Evolutionary conservation across 2,113 vertebrate species (phyloP), one percentile per base, ranked within the genome.

Genomic region (Parotia lawesii): DNA sequence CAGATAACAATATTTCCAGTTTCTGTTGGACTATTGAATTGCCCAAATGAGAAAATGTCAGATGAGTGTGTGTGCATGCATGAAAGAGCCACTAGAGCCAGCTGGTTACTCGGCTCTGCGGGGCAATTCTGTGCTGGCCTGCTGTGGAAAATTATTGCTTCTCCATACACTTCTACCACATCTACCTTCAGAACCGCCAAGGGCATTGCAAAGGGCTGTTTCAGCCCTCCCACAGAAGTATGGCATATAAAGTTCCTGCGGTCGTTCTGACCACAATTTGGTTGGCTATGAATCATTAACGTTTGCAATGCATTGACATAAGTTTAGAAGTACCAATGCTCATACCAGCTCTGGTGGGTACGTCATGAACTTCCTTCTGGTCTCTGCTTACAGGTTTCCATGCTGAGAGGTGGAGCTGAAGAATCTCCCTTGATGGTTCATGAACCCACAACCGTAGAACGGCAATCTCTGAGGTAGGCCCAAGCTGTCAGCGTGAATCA

Each of bases 281-380:
- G 1, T 15, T 75, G 25, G 4, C 35, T 64, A 18, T 54, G 33
- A 75, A 58, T 54, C 24, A 8, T 12, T 78, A 47, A 54, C 0
- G 0, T 4, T 74, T 62, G 29, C 10, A 29, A 6, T 69, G 10
- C 17, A 17, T 17, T 73, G 42, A 40, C 22, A 10, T 6, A 17
- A 61, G 15, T 64, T 65, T 56, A 67, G 45, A 48, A 75, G 14
- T 64, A 24, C n/a, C 56, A 38, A 23, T 17, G 21, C 12, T 31
- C 2, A 0, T n/a, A 53, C 20, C 6, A 18, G 0, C n/a, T 20
- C 28, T 35, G 12, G 8, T 33, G 14, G 9, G 3, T 61, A 28
- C 19, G 15, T 35, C 17, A 81, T 16, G 10, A 83, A 21, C 33
- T 31, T 17, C n/a, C 53, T 76, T 65, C 45, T 83, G 24, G 20